Evolutionary conservation across 2,113 vertebrate genomes (phyloP), one percentile per base, ranked within the genome.

Genomic region (Tragelaphus strepsiceros): DNA sequence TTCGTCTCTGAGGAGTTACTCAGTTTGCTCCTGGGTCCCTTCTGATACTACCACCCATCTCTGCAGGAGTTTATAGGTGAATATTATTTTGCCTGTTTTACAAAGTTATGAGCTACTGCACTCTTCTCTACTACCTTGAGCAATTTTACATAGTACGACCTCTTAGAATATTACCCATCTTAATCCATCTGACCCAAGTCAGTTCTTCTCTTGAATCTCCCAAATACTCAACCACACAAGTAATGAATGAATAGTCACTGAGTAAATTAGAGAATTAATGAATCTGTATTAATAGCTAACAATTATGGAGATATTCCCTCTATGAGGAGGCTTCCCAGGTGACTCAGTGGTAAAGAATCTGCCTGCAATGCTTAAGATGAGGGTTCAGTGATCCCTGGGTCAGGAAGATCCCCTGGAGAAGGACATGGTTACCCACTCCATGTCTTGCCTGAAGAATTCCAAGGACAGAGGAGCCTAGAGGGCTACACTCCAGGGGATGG

Each of bases 141-240:
- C n/a, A 16, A 15, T 67, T 54, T 82, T 53, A 19, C 11, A 2
- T 22, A 67, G 54, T 35, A 10, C 1, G 1, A 12, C 19, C 17
- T 77, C n/a, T 89, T 32, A 89, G 26, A 85, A 67, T 30, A 86
- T 92, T 81, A 39, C 46, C 61, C 51, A 2, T 17, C 21, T 97
- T 1, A 0, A 94, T 87, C 85, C n/a, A 61, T 30, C 39, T 83
- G 78, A 93, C 82, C n/a, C 97, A 98, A 96, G 92, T 61, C 49
- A 51, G n/a, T 59, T 91, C 14, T 43, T 96, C 67, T 59, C 21
- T 96, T 97, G 92, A 77, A 59, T 86, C 24, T 91, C 96, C 46
- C 56, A 61, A 71, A 91, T 82, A 94, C 1, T 28, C 88, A 59
- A 43, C 15, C 13, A 26, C 58, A 19, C 19, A 84, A 64, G 32